Conservation (phyloP, 2,797 vertebrate genomes). For the Gobionotothen gibberifrons region DNA sequence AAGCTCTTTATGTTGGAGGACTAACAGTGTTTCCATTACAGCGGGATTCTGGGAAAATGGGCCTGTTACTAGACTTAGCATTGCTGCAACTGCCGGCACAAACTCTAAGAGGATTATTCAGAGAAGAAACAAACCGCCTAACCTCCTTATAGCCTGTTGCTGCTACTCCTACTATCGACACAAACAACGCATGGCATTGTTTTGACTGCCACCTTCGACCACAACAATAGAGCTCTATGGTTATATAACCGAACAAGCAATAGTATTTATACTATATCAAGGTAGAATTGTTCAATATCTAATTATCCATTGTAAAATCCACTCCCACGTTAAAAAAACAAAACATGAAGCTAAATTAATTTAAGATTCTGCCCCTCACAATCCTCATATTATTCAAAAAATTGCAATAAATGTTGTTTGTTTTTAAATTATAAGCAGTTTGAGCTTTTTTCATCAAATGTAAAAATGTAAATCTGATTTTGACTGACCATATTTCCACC, state of each 20-base stretch:
- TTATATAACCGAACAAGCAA: not conserved
- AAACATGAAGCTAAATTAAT: not conserved
- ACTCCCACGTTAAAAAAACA: not conserved
- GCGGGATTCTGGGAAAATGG: constrained; percentile 64
- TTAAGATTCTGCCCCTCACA: not conserved
- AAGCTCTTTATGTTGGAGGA: constrained; percentile 31
- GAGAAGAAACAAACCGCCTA: constrained; percentile 72
- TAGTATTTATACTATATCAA: not conserved
- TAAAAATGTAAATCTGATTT: too few species aligned
- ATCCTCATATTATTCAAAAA: not conserved
- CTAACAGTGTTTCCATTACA: constrained; percentile 43
- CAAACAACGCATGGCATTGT: constrained; percentile 66
- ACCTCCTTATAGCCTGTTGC: constrained; percentile 68
- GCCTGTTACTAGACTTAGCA: constrained; percentile 58
- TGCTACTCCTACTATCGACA: constrained; percentile 20
- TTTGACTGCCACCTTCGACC: constrained; percentile 45
- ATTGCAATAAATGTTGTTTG: not conserved
- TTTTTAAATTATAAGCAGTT: too few species aligned
- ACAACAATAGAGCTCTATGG: constrained; percentile 2
- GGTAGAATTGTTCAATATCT: not conserved
- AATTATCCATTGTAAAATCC: not conserved
- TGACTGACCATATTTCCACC: too few species aligned
- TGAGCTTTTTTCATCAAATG: not conserved
- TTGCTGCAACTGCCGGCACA: constrained; percentile 49
- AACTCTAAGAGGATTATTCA: constrained; percentile 81